These are phyloP conservation scores for Rapana venosa DNA, from an alignment of 2,888 invertebrate genomes.

Conservation along the genomic window DNA sequence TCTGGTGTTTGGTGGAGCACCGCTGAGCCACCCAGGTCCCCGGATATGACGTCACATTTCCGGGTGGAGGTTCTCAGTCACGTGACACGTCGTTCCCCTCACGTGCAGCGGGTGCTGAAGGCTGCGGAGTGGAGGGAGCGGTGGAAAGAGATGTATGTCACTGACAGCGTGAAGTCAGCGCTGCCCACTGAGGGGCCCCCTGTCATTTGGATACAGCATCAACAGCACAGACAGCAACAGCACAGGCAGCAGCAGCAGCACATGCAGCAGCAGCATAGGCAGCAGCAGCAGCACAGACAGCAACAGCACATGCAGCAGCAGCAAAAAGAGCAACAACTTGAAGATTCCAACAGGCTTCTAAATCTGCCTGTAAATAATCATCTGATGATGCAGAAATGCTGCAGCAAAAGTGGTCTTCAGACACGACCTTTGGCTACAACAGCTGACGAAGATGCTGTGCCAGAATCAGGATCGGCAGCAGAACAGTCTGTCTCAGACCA, in stretches of 20 bases:
- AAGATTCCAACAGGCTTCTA: no score
- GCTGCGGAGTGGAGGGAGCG: conserved; percentile 24
- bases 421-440: no score
- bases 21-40: conserved; percentile 2
- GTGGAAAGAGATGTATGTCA: conserved; percentile 22
- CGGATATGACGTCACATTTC: neutral
- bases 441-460: no score
- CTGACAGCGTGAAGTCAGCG: conserved; percentile 14
- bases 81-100: conserved; percentile 16
- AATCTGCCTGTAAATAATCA: no score
- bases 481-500: no score
- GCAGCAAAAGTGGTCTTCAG: no score
- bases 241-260: neutral
- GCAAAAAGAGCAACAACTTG: no score
- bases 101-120: conserved; percentile 39
- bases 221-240: neutral
- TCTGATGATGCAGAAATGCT: no score
- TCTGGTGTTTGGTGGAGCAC: conserved; percentile 33
- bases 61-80: neutral
- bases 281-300: no score
- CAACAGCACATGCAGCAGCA: no score
- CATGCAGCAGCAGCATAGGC: no score
- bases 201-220: conserved; percentile 16
- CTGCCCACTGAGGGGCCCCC: conserved; percentile 41
- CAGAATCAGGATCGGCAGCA: no score